Evolutionary conservation across 1,140 invertebrate genomes (phyloP), one percentile per base, ranked within the genome.

Genomic region (Pseudomyrmex pallidus): DNA sequence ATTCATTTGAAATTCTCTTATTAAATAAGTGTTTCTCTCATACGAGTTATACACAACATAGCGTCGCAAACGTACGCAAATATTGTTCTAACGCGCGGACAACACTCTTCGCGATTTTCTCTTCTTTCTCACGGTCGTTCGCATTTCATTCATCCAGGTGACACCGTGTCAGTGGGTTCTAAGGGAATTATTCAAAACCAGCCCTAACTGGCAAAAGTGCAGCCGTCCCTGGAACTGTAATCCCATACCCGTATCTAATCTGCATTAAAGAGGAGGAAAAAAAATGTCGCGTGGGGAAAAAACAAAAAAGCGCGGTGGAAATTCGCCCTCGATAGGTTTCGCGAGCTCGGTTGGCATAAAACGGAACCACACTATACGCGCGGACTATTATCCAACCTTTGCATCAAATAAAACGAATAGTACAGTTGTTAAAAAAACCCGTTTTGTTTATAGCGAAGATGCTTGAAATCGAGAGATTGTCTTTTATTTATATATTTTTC

Each of bases 171-270:
- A 89, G 87, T 87, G 90, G 87, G 90, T 90, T 89, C 88, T 82
- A 90, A 78, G 80, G 85, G 77, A 88, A 89, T 89, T 89, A 89
- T 89, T 89, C 88, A 91, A 89, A 91, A 91, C 87, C 86, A 86
- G 85, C 82, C 87, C 86, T 82, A 87, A 78, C 91, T 87, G 91
- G 90, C 87, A 92, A 92, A 92, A 91, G 91, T 89, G 89, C 91
- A 92, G 90, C 91, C 91, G 91, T 88, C 90, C 84, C 89, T 85
- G 73, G 84, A 80, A 82, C 85, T 78, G 87, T 91, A 90, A 91
- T 90, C 90, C 90, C 88, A 89, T 88, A 89, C 91, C 90, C 88
- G 87, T 91, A 91, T 91, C 90, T 87, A 80, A 92, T 92, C 89
- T 92, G 90, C 91, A 92, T 92, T 89, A 91, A 90, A 85, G 82